Evolutionary conservation across 2,888 invertebrate genomes (phyloP).

Genomic region (Nomada ruficornis): DNA sequence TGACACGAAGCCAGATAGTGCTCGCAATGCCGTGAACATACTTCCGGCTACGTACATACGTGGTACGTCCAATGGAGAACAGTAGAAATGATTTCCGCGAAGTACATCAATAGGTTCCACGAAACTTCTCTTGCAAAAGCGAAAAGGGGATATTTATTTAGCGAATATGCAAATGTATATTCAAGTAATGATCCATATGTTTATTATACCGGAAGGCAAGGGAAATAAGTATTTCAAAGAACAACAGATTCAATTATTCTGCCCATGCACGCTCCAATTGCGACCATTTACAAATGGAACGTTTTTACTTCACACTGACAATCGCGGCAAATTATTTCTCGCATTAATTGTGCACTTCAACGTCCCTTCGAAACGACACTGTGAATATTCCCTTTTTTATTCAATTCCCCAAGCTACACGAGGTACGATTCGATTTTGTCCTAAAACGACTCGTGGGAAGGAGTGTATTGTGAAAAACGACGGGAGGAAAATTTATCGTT

Average conservation of each 20-base stretch:
- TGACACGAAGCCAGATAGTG: constrained; percentile 43
- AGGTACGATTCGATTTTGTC: too few relatives aligned
- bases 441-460: too few relatives aligned
- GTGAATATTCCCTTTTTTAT: not conserved
- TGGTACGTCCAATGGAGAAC: constrained; percentile 15
- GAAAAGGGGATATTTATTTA: too few relatives aligned
- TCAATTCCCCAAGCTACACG: not conserved
- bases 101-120: not conserved
- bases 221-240: too few relatives aligned
- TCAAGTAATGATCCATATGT: too few relatives aligned
- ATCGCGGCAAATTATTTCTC: constrained; percentile 15
- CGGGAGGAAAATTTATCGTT: too few relatives aligned
- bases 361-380: not conserved
- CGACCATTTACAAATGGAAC: constrained; percentile 14
- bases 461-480: too few relatives aligned
- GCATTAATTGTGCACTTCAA: not conserved
- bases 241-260: not conserved
- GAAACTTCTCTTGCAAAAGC: too few relatives aligned
- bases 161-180: too few relatives aligned
- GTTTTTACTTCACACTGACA: not conserved
- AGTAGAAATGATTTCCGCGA: constrained; percentile 2
- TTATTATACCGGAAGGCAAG: too few relatives aligned
- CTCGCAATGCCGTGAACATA: constrained; percentile 28
- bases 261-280: constrained; percentile 20
- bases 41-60: constrained; percentile 50